Percentiles rank a stretch among this genome's conserved stretches.
Conservation (phyloP, 2,888 invertebrate genomes). For the Agrenia bidenticulata region DNA sequence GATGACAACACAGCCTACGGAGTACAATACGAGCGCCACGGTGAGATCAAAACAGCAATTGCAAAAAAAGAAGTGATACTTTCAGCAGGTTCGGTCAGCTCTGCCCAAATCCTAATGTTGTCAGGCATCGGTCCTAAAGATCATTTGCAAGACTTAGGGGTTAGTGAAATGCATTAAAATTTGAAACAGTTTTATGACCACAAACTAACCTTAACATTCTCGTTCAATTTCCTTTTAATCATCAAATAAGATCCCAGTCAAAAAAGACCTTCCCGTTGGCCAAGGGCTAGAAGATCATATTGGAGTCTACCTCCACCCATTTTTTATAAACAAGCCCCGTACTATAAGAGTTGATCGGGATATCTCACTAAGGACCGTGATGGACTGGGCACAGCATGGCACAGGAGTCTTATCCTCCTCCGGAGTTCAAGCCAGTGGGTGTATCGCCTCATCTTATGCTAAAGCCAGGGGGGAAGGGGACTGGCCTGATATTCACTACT, state of each 20-base stretch:
- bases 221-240: neutral
- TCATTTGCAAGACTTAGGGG: neutral
- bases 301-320: conserved; percentile 28
- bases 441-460: conserved; percentile 26
- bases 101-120: neutral
- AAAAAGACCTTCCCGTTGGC: conserved; percentile 25
- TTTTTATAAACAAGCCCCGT: conserved; percentile 26
- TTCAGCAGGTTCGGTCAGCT: conserved; percentile 8
- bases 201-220: neutral
- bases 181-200: neutral
- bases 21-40: conserved; percentile 27
- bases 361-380: conserved; percentile 27
- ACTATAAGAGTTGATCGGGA: conserved; percentile 32
- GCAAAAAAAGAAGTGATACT: conserved; percentile 24
- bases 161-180: neutral
- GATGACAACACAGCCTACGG: conserved; percentile 13
- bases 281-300: conserved; percentile 27
- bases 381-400: conserved; percentile 22
- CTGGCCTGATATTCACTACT: conserved; percentile 37
- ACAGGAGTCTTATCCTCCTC: conserved; percentile 31
- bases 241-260: conserved; percentile 17
- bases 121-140: conserved; percentile 10
- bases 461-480: conserved; percentile 34
- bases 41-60: conserved; percentile 11
- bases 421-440: conserved; percentile 30